These are phyloP conservation scores for Chrysomela aeneicollis DNA, from an alignment of 2,888 invertebrate species.

Conservation along the genomic window DNA sequence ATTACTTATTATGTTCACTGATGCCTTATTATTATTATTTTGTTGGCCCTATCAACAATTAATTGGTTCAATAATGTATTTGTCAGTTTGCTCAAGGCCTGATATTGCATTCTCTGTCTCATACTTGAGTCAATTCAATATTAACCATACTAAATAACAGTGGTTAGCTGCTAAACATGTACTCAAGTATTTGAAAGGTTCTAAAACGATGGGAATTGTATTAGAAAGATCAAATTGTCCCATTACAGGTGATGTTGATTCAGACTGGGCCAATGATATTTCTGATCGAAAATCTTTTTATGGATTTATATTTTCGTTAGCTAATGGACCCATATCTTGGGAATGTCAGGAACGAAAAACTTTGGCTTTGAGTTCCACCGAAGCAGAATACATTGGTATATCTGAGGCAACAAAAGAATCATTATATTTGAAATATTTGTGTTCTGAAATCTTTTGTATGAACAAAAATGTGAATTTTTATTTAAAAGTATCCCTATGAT, in stretches of 20 bases:
- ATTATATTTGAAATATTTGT: conserved; percentile 29
- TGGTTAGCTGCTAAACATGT: conserved; percentile 48
- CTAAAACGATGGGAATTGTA: too few species aligned
- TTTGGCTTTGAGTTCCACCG: conserved; percentile 36
- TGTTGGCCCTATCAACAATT: too few species aligned
- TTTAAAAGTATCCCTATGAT: neutral
- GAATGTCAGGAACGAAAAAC: conserved; percentile 35
- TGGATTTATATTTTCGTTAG: conserved; percentile 34
- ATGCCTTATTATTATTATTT: too few species aligned
- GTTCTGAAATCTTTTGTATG: conserved; percentile 16
- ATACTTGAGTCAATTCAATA: conserved; percentile 33
- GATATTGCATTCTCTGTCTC: conserved; percentile 30
- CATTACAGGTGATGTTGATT: too few species aligned
- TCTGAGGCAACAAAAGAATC: conserved; percentile 41
- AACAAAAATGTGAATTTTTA: conserved; percentile 12
- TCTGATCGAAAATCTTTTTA: conserved; percentile 30
- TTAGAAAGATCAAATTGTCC: too few species aligned
- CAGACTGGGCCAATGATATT: conserved; percentile 37
- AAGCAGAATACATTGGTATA: conserved; percentile 42
- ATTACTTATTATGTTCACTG: too few species aligned
- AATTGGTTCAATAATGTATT: conserved; percentile 31
- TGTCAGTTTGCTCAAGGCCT: conserved; percentile 26
- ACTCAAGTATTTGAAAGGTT: conserved; percentile 44
- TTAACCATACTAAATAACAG: conserved; percentile 21
- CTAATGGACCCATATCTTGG: conserved; percentile 22